Base-by-base conservation (phyloP, 2,113 vertebrate species). In the Actinemys pallida region DNA sequence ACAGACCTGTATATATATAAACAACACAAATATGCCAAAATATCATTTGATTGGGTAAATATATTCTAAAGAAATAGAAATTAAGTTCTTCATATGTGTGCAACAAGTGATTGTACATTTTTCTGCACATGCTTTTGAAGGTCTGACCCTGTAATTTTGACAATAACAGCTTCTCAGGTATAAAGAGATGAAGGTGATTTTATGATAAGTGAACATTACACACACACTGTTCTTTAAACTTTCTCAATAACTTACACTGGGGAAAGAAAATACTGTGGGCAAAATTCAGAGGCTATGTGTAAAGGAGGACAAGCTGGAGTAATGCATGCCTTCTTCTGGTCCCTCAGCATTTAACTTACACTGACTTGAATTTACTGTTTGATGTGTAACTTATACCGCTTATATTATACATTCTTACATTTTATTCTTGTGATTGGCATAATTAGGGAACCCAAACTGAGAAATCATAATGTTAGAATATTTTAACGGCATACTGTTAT, bases 401-500 rank as follows among this genome's bases (percentile, higher is more conserved):
- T 95, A 78, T 27, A 88, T 84, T 76, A 57, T 29, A 84, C 2
- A n/a, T 7, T 3, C 52, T 98, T 97, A 98, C 79, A 98, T 95
- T 97, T 98, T 98, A 92, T 96, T 99, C 97, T 98, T 99, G 97
- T 99, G 99, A 97, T 99, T 99, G 94, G 99, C 99, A 95, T 99
- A 99, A 96, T 98, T 99, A 72, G 99, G 99, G 96, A 99, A 99
- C 92, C 99, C 99, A 96, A 99, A 99, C 98, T 99, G 99, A 81
- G 99, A 99, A 95, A 99, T 98, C 99, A 99, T 99, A 86, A 99
- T 98, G 97, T 99, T 99, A 94, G 99, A 99, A 94, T 99, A 99
- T 93, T 97, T 98, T 95, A 99, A 98, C 24, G 99, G 99, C 99
- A 99, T 99, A 97, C 96, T 87, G 31, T 98, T 98, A 83, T 99